Conservation (phyloP, 1,140 invertebrate species). For the Drosophila navojoa region DNA sequence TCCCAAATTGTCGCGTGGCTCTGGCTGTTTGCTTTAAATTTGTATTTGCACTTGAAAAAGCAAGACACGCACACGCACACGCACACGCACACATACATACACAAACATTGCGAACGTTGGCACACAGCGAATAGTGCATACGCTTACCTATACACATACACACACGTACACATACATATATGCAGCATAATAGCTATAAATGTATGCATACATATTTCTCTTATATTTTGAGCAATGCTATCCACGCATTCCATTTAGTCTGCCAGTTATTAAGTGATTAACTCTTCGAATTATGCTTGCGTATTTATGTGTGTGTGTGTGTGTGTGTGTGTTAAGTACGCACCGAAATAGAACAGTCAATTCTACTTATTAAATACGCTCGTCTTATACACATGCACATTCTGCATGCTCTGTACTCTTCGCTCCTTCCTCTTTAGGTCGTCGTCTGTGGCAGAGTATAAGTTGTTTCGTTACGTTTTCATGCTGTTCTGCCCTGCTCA, state of each 20-base stretch:
- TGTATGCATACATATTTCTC: not conserved
- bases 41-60: conserved; percentile 57
- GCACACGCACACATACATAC: not conserved
- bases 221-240: not conserved
- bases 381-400: no score
- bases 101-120: not conserved
- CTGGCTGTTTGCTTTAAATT: conserved; percentile 46
- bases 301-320: no score
- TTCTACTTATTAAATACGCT: no score
- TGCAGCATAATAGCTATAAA: not conserved
- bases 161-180: not conserved
- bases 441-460: not conserved
- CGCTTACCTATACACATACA: conserved; percentile 4
- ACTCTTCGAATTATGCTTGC: not conserved
- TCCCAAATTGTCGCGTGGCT: conserved; percentile 59
- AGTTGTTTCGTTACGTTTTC: not conserved
- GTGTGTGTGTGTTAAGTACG: no score
- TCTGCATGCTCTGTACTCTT: no score
- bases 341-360: no score
- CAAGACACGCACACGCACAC: conserved; percentile 23
- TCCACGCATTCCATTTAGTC: not conserved
- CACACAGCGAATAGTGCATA: conserved; percentile 10
- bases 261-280: not conserved
- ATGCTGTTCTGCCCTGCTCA: not conserved
- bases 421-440: not conserved